These are phyloP conservation scores for Sciurus niger DNA, from an alignment of 2,113 vertebrate genomes.

Conservation along the genomic window DNA sequence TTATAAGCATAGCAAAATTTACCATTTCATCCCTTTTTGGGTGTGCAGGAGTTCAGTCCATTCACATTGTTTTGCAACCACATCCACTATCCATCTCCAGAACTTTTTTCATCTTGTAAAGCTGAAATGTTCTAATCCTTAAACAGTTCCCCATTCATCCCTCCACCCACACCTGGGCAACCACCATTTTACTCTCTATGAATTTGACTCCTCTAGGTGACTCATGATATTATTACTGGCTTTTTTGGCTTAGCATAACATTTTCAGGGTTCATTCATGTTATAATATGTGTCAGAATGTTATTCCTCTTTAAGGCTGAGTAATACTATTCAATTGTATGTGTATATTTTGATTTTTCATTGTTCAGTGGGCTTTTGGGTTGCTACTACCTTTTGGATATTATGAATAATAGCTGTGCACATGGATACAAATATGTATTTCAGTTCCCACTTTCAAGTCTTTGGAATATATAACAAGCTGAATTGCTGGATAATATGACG, in stretches of 20 bases:
- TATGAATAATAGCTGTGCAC: not conserved
- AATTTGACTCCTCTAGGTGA: not conserved
- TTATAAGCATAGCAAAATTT: not conserved
- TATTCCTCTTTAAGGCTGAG: not conserved
- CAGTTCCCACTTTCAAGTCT: not conserved
- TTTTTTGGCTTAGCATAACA: not conserved
- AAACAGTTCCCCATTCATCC: not conserved
- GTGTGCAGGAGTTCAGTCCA: not conserved
- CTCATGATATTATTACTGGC: not conserved
- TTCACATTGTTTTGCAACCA: not conserved
- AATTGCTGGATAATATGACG: not conserved
- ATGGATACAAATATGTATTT: not conserved
- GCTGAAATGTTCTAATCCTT: not conserved
- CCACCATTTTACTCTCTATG: not conserved
- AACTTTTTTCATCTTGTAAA: not conserved
- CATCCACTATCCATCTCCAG: not conserved
- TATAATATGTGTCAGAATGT: not conserved
- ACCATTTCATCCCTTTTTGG: not conserved
- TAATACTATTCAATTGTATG: not conserved
- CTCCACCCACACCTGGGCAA: not conserved
- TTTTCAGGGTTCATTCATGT: slow-evolving; percentile 15
- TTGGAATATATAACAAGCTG: not conserved
- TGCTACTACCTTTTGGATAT: not conserved
- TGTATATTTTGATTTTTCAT: not conserved
- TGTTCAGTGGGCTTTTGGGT: not conserved